Evolutionary conservation across 2,113 vertebrate species (phyloP), one percentile per base, ranked within the genome.

Genomic region (Varanus salvator): DNA sequence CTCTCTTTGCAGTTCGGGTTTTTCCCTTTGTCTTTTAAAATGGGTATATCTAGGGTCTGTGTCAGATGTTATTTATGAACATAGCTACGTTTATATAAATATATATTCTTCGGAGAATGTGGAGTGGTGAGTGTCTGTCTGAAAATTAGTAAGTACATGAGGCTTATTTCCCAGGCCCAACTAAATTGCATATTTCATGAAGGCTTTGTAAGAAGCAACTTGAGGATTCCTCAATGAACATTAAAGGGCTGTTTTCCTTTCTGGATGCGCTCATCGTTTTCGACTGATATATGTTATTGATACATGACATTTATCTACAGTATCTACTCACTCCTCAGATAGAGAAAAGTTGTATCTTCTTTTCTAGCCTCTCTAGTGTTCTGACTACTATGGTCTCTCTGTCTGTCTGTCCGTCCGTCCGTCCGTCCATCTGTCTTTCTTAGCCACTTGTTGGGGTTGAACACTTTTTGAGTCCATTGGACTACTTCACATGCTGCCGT

Each of bases 201-300:
- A 85, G 83, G 87, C 90, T 72, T 94, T 92, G 52, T 57, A 85
- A 80, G 90, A 90, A 87, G 92, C 75, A 93, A 84, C 92, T 91
- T 85, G 27, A 71, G 90, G 29, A 44, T 86, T 93, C 12, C 80
- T 86, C 57, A 88, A 74, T 91, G 80, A 90, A 92, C 81, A 88
- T 94, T 91, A 84, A 89, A 64, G 85, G 64, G 52, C 64, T 89
- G n/a, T 6, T 15, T 31, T 15, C 34, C 38, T 27, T 0, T 66
- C 71, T 87, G 94, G 90, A 90, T 94, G 93, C 93, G 94, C 93
- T 93, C n/a, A 71, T 87, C 92, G 78, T 90, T 95, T 94, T 90
- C 8, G 25, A 44, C 25, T 86, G 81, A 94, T 44, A 84, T 83
- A 91, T 89, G 72, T 89, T 93, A 66, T 85, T 89, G 92, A 94